These are phyloP conservation scores for Megaceryle maxima DNA, from an alignment of 2,113 vertebrate genomes.

Conservation along the genomic window DNA sequence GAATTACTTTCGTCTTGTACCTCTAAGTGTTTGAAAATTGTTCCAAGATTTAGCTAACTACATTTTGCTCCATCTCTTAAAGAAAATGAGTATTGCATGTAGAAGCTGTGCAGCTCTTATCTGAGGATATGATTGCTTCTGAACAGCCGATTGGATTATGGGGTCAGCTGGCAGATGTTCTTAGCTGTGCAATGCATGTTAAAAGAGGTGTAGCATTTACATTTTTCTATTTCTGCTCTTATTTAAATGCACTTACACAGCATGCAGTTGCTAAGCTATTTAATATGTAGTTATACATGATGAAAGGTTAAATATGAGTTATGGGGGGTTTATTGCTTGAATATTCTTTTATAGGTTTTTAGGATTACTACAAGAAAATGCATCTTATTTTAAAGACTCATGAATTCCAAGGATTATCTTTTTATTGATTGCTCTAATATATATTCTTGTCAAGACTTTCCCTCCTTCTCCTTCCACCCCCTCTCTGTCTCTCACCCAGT, in stretches of 20 bases:
- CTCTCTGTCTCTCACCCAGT: not conserved
- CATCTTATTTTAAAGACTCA: conserved; percentile 59
- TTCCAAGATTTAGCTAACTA: conserved; percentile 15
- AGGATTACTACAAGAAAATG: conserved; percentile 48
- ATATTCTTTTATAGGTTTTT: conserved; percentile 66
- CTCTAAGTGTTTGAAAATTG: not conserved
- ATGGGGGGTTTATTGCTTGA: conserved; percentile 43
- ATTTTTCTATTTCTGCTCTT: conserved; percentile 31
- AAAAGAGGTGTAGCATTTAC: conserved; percentile 52
- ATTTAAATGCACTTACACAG: conserved; percentile 46
- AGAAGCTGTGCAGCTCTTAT: conserved; percentile 27
- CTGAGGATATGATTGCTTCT: conserved; percentile 30
- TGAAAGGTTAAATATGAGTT: conserved; percentile 67
- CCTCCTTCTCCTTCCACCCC: not conserved
- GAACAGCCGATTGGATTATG: conserved; percentile 48
- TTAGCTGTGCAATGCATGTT: conserved; percentile 44
- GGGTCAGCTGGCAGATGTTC: conserved; percentile 60
- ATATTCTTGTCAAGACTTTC: conserved; percentile 53
- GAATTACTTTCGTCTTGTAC: not conserved
- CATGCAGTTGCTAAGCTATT: conserved; percentile 44
- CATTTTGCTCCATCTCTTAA: conserved; percentile 35
- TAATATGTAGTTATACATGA: conserved; percentile 62
- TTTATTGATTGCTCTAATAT: conserved; percentile 62
- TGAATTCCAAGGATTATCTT: conserved; percentile 54
- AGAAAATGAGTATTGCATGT: conserved; percentile 1